Conservation (phyloP, 2,797 vertebrate genomes). For the Gobio occitaniae region DNA sequence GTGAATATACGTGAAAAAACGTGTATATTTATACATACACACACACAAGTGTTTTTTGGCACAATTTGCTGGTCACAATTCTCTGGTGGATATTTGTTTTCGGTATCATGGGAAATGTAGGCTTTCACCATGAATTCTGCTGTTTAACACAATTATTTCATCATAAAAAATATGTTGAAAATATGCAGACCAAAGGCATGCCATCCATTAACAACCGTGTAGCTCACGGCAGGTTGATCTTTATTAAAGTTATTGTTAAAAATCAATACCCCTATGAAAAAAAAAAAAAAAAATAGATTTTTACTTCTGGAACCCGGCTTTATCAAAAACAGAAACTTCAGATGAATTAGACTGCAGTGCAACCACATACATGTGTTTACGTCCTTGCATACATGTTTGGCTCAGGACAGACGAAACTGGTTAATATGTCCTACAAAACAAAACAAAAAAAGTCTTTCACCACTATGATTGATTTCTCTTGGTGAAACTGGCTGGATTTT, state of each 20-base stretch:
- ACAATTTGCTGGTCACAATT: neutral
- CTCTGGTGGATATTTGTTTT: neutral
- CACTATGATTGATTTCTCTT: conserved; percentile 1
- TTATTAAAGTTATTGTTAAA: neutral
- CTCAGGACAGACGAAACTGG: neutral
- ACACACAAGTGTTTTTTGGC: no score
- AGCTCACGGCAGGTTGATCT: neutral
- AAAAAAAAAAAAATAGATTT: neutral
- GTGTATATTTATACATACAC: no score
- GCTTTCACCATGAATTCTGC: neutral
- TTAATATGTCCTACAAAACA: neutral
- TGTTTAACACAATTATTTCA: neutral
- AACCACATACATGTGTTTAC: conserved; percentile 5
- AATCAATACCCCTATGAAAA: neutral
- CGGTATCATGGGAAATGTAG: neutral
- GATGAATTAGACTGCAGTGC: neutral
- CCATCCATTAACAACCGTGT: neutral
- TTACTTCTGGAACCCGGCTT: neutral
- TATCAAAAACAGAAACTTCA: neutral
- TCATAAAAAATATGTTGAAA: neutral
- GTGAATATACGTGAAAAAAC: no score
- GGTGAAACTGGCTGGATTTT: conserved; percentile 18
- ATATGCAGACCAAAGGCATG: neutral
- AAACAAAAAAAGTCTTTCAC: neutral
- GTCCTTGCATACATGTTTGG: neutral